Conservation (phyloP, 2,888 invertebrate species). For the Molanna angustata region DNA sequence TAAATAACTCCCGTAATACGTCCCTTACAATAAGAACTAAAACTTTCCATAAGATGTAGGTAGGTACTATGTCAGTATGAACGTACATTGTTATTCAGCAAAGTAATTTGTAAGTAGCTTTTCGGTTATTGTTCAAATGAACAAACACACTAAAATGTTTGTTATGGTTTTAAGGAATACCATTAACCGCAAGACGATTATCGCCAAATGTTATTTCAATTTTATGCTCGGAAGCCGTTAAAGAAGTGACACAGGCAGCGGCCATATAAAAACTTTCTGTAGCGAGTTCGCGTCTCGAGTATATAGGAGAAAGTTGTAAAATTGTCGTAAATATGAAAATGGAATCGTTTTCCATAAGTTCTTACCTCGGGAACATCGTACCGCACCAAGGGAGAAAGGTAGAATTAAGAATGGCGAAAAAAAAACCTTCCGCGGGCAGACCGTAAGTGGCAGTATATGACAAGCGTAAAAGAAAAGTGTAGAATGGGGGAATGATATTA, state of each 20-base stretch:
- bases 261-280: conserved; percentile 29
- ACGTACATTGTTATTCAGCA: too few relatives aligned
- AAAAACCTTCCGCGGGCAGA: conserved; percentile 20
- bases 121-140: too few relatives aligned
- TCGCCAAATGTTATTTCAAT: conserved; percentile 27
- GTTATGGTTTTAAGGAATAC: conserved; percentile 8
- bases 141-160: too few relatives aligned
- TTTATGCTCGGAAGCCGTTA: conserved; percentile 22
- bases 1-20: too few relatives aligned
- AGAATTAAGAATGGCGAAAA: conserved; percentile 4
- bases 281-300: conserved; percentile 28
- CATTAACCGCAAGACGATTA: conserved; percentile 20
- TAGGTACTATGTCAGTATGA: too few relatives aligned
- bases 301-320: conserved; percentile 31
- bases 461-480: conserved; percentile 32
- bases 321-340: conserved; percentile 34
- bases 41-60: too few relatives aligned
- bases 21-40: too few relatives aligned
- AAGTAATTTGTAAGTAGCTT: too few relatives aligned
- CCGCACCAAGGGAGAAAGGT: conserved; percentile 3
- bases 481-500: conserved; percentile 30
- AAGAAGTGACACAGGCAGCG: conserved; percentile 18
- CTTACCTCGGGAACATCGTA: conserved; percentile 6
- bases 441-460: conserved; percentile 32
- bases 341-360: conserved; percentile 32